These are phyloP conservation scores for Silurus aristotelis DNA, from an alignment of 2,797 vertebrate species.

Conservation along the genomic window DNA sequence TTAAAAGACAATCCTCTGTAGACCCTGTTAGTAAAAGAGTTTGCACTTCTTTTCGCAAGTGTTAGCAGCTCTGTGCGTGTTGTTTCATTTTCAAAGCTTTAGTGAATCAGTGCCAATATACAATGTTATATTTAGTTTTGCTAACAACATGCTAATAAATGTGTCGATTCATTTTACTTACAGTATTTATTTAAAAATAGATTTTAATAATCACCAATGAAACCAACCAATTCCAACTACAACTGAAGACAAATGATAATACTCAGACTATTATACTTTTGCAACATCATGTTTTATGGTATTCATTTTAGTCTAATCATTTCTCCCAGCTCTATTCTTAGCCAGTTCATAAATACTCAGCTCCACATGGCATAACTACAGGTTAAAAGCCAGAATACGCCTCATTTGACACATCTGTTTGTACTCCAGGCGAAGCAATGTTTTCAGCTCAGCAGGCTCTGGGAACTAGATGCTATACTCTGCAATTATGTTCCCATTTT, in stretches of 20 bases:
- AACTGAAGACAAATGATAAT: neutral
- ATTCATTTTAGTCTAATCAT: conserved; percentile 8
- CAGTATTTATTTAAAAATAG: neutral
- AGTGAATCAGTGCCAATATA: neutral
- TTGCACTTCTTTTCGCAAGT: neutral
- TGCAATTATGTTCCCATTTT: conserved; percentile 5
- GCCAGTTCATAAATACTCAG: neutral
- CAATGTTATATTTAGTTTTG: neutral
- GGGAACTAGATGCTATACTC: neutral
- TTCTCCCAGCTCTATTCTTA: neutral
- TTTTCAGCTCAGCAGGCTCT: neutral
- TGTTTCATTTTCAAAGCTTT: neutral
- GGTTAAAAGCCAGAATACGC: neutral
- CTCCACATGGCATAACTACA: conserved; percentile 12
- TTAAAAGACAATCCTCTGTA: neutral
- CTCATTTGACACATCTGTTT: conserved; percentile 3
- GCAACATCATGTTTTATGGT: neutral
- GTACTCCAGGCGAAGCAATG: neutral
- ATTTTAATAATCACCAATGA: neutral
- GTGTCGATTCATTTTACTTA: neutral
- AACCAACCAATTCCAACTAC: neutral
- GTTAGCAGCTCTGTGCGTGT: neutral
- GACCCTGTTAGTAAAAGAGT: conserved; percentile 2
- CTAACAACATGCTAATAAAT: neutral
- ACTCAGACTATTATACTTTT: neutral